These are phyloP conservation scores for Unio pictorum DNA, from an alignment of 2,888 invertebrate species.

Conservation along the genomic window DNA sequence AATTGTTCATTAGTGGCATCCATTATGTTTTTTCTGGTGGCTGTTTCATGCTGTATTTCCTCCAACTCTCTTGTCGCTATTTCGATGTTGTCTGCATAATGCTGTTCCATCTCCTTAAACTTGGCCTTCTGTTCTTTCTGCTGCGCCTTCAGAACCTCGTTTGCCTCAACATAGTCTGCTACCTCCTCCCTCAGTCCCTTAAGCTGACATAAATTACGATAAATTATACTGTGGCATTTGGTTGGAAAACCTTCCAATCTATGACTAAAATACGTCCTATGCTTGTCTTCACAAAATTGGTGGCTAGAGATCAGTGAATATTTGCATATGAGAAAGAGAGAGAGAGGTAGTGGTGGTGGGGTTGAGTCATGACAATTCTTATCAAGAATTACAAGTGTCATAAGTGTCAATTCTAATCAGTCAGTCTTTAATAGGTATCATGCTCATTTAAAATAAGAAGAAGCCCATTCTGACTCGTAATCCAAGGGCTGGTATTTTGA, in stretches of 20 bases:
- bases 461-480: too few species aligned
- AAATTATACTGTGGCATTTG: background rate
- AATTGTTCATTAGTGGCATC: constrained; percentile 55
- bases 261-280: background rate
- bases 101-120: constrained; percentile 43
- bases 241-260: background rate
- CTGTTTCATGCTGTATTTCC: constrained; percentile 50
- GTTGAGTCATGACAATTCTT: too few species aligned
- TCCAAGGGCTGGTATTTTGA: too few species aligned
- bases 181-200: constrained; percentile 37
- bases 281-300: too few species aligned
- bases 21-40: constrained; percentile 41
- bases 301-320: too few species aligned
- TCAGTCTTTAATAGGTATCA: too few species aligned
- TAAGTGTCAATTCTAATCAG: too few species aligned
- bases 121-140: constrained; percentile 39
- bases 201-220: constrained; percentile 23
- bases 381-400: too few species aligned
- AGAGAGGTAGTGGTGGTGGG: too few species aligned
- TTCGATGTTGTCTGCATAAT: constrained; percentile 49
- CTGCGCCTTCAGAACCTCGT: constrained; percentile 41
- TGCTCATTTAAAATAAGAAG: too few species aligned
- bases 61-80: constrained; percentile 47
- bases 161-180: constrained; percentile 36
- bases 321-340: too few species aligned